Evolutionary conservation across 1,140 invertebrate genomes (phyloP), one percentile per base, ranked within the genome.

Genomic region (Drosophila pectinifera): DNA sequence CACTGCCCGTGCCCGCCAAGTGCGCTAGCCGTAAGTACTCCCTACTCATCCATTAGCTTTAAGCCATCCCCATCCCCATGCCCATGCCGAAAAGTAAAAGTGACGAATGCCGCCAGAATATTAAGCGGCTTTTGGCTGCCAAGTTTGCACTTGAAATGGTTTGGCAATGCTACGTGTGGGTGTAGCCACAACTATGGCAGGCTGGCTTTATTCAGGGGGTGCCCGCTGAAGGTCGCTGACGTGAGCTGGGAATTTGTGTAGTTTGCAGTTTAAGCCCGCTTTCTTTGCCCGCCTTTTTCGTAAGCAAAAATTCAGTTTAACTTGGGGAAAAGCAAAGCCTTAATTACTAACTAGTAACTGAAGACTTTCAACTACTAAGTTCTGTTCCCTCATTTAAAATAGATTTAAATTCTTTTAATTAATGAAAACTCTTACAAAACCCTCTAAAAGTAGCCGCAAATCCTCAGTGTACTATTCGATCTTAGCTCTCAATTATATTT

Each of bases 21-120:
- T 97, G 96, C 93, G 94, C 95, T 36, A 95, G 94, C 92, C 94
- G 96, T 97, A 94, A 96, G 96, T 96, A 82, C 26, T 14, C 13
- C 43, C 31, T 18, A 20, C 10, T n/a, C 11, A 38, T 4, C 3
- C 16, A 16, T 51, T 16, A 26, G 18, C n/a, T n/a, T n/a, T n/a
- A n/a, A n/a, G n/a, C n/a, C n/a, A n/a, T 28, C 10, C 26, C 48
- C 36, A 26, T 11, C 53, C 26, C 20, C 48, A 4, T 7, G 22
- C 13, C 13, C 34, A 39, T 26, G 24, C 36, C 76, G 43, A 86
- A 88, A 88, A 88, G 84, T 88, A 88, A 88, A 88, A 88, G 84
- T 88, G 64, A 38, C 26, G 38, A 55, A 80, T 64, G 76, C 51
- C 59, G 28, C 16, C 34, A 80, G 84, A 75, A 88, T 88, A 77